Conservation (phyloP, 2,113 vertebrate species). For the Chaenocephalus aceratus region DNA sequence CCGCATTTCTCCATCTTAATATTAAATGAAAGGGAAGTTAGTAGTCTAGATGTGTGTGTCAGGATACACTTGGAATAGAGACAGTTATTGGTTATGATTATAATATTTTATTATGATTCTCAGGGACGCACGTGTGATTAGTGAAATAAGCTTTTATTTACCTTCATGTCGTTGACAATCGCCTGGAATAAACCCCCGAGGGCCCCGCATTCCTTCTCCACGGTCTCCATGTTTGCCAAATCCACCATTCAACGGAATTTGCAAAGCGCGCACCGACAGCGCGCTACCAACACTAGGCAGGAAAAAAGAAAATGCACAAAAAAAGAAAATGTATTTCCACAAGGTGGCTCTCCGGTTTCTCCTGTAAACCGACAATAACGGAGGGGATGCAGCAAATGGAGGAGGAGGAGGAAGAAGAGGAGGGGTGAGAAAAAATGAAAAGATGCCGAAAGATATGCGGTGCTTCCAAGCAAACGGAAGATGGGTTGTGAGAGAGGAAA, state of each 20-base stretch:
- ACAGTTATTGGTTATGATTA: slow-evolving; percentile 2
- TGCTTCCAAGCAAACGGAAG: slow-evolving; percentile 50
- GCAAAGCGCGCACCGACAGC: slow-evolving; percentile 69
- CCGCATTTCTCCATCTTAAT: slow-evolving; percentile 16
- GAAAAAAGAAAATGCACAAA: slow-evolving; percentile 11
- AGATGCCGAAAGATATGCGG: slow-evolving; percentile 62
- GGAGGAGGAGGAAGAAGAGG: slow-evolving; percentile 28
- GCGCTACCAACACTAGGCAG: slow-evolving; percentile 71
- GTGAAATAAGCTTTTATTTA: slow-evolving; percentile 55
- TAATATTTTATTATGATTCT: neutral
- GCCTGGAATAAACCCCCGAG: slow-evolving; percentile 81
- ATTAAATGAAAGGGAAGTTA: neutral
- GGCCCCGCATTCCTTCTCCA: slow-evolving; percentile 82
- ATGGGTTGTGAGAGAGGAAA: slow-evolving; percentile 47
- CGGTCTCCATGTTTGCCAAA: slow-evolving; percentile 81
- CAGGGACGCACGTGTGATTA: slow-evolving; percentile 27
- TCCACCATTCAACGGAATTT: slow-evolving; percentile 79
- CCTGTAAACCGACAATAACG: slow-evolving; percentile 28
- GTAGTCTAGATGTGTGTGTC: too few species aligned
- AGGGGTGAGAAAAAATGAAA: slow-evolving; percentile 23
- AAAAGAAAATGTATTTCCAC: slow-evolving; percentile 63
- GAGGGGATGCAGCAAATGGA: slow-evolving; percentile 36
- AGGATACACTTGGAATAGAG: neutral
- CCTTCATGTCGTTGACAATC: slow-evolving; percentile 85
- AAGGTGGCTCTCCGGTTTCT: slow-evolving; percentile 42